Conservation (phyloP, 1,140 invertebrate genomes). For the Drosophila carrolli region DNA sequence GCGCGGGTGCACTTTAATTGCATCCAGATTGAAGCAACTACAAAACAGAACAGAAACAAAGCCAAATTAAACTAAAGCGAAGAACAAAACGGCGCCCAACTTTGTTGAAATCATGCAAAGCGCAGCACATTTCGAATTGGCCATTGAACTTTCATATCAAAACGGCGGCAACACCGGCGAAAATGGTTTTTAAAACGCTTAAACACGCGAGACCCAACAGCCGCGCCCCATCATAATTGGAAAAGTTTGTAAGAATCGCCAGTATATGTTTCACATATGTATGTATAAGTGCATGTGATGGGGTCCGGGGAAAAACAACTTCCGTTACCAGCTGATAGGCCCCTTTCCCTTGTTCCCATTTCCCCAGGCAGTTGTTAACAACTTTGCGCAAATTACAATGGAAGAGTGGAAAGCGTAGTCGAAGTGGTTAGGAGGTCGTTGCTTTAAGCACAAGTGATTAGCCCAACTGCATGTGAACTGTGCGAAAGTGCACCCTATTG, state of each 20-base stretch:
- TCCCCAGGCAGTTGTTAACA: slow-evolving; percentile 51
- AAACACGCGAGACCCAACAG: slow-evolving; percentile 59
- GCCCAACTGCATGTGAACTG: neutral
- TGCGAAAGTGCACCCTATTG: neutral
- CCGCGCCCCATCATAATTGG: slow-evolving; percentile 59
- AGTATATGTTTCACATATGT: slow-evolving; percentile 1
- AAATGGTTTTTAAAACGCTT: slow-evolving; percentile 64
- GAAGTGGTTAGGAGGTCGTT: slow-evolving; percentile 30
- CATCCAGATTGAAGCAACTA: slow-evolving; percentile 24
- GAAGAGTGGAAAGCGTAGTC: slow-evolving; percentile 45
- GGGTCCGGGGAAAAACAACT: slow-evolving; percentile 26
- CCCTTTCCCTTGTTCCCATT: slow-evolving; percentile 4
- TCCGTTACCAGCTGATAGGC: slow-evolving; percentile 41
- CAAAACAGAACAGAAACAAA: slow-evolving; percentile 24
- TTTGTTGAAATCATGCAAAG: slow-evolving; percentile 41
- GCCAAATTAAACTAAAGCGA: slow-evolving; percentile 21
- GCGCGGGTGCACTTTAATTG: slow-evolving; percentile 41
- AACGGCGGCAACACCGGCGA: slow-evolving; percentile 34
- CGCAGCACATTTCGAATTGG: slow-evolving; percentile 63
- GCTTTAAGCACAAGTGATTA: slow-evolving; percentile 35
- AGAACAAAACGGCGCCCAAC: slow-evolving; percentile 51
- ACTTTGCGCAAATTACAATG: slow-evolving; percentile 45
- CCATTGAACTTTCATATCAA: slow-evolving; percentile 78
- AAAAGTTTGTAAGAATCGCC: slow-evolving; percentile 47
- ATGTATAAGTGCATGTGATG: neutral